Evolutionary conservation across 2,888 invertebrate species (phyloP).

Genomic region (Odontocerum albicorne): DNA sequence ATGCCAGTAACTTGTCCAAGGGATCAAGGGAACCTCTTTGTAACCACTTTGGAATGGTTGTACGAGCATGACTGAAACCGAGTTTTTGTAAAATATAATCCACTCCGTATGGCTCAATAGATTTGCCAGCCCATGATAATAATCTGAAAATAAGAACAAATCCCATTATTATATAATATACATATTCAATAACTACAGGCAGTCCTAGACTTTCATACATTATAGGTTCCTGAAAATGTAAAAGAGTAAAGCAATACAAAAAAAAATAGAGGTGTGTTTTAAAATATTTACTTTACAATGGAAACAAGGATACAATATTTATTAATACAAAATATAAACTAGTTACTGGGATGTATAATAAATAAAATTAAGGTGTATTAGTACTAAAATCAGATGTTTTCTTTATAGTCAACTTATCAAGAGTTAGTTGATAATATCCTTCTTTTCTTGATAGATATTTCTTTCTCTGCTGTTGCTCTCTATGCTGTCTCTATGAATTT

Average conservation of each 20-base stretch:
- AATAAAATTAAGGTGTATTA: not conserved
- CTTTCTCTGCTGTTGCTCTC: no score
- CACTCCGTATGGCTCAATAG: slow-evolving; percentile 97
- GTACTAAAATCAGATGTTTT: no score
- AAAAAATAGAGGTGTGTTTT: slow-evolving; percentile 40
- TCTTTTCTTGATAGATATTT: no score
- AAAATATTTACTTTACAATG: no score
- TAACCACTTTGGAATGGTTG: slow-evolving; percentile 99
- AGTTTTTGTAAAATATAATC: slow-evolving; percentile 98
- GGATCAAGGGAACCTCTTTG: slow-evolving; percentile 98
- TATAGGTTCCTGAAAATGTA: no score
- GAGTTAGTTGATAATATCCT: no score
- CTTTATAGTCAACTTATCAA: no score
- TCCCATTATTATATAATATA: not conserved
- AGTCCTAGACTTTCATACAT: no score
- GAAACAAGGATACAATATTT: not conserved
- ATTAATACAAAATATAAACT: not conserved
- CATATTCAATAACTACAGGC: not conserved
- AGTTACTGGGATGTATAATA: not conserved
- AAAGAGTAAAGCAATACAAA: not conserved
- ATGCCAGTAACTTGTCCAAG: slow-evolving; percentile 86
- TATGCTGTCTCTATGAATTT: no score
- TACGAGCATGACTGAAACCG: slow-evolving; percentile 95
- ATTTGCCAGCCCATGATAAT: slow-evolving; percentile 90
- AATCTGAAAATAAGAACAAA: slow-evolving; percentile 58